Conservation (phyloP, 2,113 vertebrate genomes). For the Formicarius rufipectus region DNA sequence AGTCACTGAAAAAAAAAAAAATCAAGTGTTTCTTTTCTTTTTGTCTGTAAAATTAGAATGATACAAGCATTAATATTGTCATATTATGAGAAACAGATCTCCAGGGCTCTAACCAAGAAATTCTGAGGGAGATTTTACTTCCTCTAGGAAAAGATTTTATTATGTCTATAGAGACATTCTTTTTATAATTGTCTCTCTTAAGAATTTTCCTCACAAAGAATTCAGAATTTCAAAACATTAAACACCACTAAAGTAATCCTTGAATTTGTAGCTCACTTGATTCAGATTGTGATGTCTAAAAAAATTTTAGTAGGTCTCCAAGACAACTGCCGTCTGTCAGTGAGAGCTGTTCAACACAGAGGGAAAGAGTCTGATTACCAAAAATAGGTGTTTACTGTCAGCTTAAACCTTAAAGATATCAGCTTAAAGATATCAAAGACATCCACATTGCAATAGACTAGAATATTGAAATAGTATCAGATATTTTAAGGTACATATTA, state of each 20-base stretch:
- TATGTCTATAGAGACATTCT: background rate
- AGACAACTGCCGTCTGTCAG: background rate
- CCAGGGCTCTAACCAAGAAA: background rate
- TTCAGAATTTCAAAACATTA: background rate
- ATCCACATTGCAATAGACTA: background rate
- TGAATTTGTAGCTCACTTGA: background rate
- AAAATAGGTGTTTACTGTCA: background rate
- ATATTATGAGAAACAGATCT: conserved; percentile 19
- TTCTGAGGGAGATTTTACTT: background rate
- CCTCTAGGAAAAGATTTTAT: background rate
- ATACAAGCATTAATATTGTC: conserved; percentile 2
- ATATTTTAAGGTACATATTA: background rate
- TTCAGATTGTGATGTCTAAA: background rate
- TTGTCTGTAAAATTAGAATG: background rate
- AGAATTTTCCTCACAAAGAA: background rate
- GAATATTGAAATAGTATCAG: background rate
- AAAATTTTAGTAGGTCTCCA: background rate
- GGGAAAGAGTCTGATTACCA: background rate
- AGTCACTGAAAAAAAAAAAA: conserved; percentile 28
- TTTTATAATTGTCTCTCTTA: background rate
- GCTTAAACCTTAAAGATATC: background rate
- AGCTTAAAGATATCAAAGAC: background rate
- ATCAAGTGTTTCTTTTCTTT: background rate
- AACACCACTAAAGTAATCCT: background rate
- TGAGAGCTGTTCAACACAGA: background rate